Percentiles rank a stretch among this genome's conserved stretches.
Evolutionary conservation across 2,888 invertebrate species (phyloP).

Genomic region (Erannis defoliaria): DNA sequence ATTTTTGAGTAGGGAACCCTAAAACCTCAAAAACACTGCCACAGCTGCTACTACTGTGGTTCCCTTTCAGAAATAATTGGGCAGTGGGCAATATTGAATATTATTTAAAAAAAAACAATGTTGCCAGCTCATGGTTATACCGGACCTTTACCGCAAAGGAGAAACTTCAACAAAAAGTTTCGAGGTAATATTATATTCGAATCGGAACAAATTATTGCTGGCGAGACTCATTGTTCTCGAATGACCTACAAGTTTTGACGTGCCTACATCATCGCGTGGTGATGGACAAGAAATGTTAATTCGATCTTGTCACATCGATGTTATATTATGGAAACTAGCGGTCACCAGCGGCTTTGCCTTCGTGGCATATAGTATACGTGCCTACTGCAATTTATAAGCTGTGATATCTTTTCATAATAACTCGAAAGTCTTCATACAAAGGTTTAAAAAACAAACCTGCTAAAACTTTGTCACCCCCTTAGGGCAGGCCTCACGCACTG

Average conservation of each 20-base stretch:
- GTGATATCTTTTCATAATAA: no score
- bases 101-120: constrained; percentile 29
- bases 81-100: constrained; percentile 13
- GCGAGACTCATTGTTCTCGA: constrained; percentile 69
- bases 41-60: constrained; percentile 18
- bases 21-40: not conserved
- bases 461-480: no score
- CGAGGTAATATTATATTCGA: constrained; percentile 39
- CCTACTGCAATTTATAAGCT: no score
- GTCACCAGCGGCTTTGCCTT: no score
- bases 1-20: not conserved
- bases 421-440: no score
- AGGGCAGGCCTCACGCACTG: no score
- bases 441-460: no score
- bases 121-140: constrained; percentile 31
- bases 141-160: constrained; percentile 32
- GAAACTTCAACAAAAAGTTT: constrained; percentile 28
- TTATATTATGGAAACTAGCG: constrained; percentile 57
- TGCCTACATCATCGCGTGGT: constrained; percentile 68
- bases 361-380: no score
- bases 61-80: constrained; percentile 27
- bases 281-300: constrained; percentile 74
- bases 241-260: constrained; percentile 71
- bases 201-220: constrained; percentile 65
- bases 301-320: constrained; percentile 71